A percentile compares a stretch with the other conserved stretches of the same genome.
phyloP scores from a whole-genome alignment of 2,113 vertebrate genomes.

The Antennarius striatus region DNA sequence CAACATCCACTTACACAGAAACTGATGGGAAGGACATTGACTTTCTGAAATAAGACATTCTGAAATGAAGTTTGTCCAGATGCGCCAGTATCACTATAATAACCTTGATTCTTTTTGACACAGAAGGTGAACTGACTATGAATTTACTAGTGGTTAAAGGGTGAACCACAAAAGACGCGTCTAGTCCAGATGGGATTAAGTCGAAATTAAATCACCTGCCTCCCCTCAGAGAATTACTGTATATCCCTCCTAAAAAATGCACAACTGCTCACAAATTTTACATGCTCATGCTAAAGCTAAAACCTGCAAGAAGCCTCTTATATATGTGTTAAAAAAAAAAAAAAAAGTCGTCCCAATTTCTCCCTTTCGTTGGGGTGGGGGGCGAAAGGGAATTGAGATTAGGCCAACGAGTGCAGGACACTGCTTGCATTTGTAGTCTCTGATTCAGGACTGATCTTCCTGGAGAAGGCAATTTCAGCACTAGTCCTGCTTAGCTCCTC shows the following conservation, averaged over 20 bases:
- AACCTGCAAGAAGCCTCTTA: no score
- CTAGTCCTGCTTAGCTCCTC: conserved; percentile 5
- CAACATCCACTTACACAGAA: neutral
- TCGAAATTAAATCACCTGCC: conserved; percentile 4
- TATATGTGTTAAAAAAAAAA: no score
- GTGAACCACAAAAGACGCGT: conserved; percentile 1
- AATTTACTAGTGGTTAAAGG: conserved; percentile 5
- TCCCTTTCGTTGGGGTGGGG: no score
- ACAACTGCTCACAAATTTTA: neutral
- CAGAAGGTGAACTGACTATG: neutral
- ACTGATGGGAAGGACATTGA: neutral
- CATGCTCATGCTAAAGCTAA: neutral
- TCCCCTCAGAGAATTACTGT: neutral
- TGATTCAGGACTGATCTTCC: no score
- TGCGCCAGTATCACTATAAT: neutral
- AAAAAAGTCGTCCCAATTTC: no score
- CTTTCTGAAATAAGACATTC: neutral
- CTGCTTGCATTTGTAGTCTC: no score
- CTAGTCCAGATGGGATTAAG: conserved; percentile 16
- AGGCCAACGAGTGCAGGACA: no score
- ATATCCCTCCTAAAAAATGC: conserved; percentile 10
- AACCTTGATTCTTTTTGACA: conserved; percentile 1
- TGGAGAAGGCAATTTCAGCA: conserved; percentile 4
- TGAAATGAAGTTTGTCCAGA: rapidly evolving
- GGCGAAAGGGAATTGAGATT: no score